Evolutionary conservation across 1,140 invertebrate genomes (phyloP).

Genomic region (Diorhabda sublineata): DNA sequence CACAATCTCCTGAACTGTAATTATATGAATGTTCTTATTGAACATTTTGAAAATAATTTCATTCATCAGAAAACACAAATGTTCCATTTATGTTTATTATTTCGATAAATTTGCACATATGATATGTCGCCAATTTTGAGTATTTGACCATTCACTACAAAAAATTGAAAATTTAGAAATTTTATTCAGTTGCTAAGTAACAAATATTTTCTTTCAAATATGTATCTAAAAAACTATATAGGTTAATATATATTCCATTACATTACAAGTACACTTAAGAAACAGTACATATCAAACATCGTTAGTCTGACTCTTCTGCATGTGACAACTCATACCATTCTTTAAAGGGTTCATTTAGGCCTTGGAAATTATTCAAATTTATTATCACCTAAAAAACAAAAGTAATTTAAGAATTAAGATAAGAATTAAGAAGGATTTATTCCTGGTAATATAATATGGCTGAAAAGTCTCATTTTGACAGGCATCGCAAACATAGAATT

Average conservation of each 20-base stretch:
- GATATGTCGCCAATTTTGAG: neutral
- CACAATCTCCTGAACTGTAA: neutral
- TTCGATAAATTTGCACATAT: neutral
- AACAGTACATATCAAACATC: neutral
- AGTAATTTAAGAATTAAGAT: neutral
- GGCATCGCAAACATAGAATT: too few species aligned
- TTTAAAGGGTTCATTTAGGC: constrained; percentile 7
- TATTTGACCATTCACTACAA: neutral
- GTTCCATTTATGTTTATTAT: neutral
- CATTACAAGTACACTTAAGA: neutral
- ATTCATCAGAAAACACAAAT: neutral
- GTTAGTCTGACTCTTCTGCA: constrained; percentile 13
- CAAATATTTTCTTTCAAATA: too few species aligned
- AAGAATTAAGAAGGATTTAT: neutral
- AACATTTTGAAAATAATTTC: neutral
- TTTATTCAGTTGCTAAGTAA: neutral
- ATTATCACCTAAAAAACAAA: constrained; percentile 21
- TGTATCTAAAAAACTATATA: neutral
- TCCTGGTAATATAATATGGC: neutral
- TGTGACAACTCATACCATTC: constrained; percentile 21
- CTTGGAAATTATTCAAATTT: constrained; percentile 16
- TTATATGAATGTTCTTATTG: neutral
- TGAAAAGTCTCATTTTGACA: neutral
- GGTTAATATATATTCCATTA: neutral
- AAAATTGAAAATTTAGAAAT: neutral